Evolutionary conservation across 2,888 invertebrate genomes (phyloP), one percentile per base, ranked within the genome.

Genomic region (Thymelicus sylvestris): DNA sequence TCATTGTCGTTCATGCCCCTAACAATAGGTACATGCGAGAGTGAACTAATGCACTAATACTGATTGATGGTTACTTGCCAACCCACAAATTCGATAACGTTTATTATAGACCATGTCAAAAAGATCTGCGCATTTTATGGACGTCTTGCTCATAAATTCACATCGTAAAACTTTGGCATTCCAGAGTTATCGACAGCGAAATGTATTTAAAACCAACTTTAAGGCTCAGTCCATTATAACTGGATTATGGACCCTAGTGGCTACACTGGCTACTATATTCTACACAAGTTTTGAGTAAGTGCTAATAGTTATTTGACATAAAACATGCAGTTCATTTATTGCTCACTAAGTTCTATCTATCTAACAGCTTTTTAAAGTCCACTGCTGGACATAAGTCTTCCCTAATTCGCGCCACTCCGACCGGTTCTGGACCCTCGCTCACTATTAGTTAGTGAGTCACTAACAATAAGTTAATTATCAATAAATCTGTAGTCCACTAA

Each of bases 31-130:
- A 55, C 12, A 15, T 15, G 50, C 24, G 24, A 24, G 1, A 19
- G 15, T 31, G 24, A 59, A 2, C 13, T 38, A 59, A 39, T 31
- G 10, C 59, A n/a, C 39, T n/a, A n/a, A 59, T n/a, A 55, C 24
- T 24, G 24, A 55, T 55, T 6, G 55, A 55, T 55, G 19, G 55
- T 24, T 7, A 52, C 7, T 55, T 24, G 12, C 55, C 55, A 55
- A 55, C 24, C 55, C 55, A 55, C 55, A 55, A 24, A 2, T 12
- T 19, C 12, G 24, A 55, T 19, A 55, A 55, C 55, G 55, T 55
- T 24, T 24, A 57, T 62, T 61, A 44, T 41, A 44, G 62, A 63
- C 48, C 31, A 31, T 63, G 44, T 31, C 48, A 48, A 63, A 63
- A 48, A 63, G 55, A 63, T 48, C 38, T 63, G 48, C 48, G n/a